Base-by-base conservation (phyloP, 2,797 vertebrate genomes). In the Crocodylus rhombifer region DNA sequence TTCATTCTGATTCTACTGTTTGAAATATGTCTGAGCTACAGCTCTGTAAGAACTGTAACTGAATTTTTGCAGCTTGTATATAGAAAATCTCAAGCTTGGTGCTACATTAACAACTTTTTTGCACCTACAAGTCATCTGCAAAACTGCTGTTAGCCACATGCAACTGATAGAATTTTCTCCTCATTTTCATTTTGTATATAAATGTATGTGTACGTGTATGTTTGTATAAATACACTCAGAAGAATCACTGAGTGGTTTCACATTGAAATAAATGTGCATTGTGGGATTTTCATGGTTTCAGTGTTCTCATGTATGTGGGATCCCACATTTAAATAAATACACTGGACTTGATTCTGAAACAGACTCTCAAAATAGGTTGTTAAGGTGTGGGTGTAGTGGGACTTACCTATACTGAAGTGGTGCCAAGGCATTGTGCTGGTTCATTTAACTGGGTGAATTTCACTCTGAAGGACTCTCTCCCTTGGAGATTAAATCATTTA, bases 11-110 rank as follows among this genome's bases (percentile, higher is more conserved):
- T 18, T 30, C 1, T 26, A 0, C 1, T 5, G 79, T 83, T 93
- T 61, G 89, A 89, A 91, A 30, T 0, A 2, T 51, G 1, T 18
- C 87, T 57, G 93, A 78, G 77, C 55, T 25, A 16, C 30, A 11
- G n/a, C 83, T 8, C 2, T 83, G n/a, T 9, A 9, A 0, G 7
- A 23, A 5, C 33, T 23, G 1, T 30, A 79, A 5, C 1, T 33
- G 82, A 60, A 0, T 0, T 10, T 0, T 1, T 0, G 3, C 20
- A 1, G 2, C 78, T 13, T 20, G 0, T 0, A 6, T 0, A 0
- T 2, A 63, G 0, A 58, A 71, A 6, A 26, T 1, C 1, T 2
- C 51, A 11, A 5, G 28, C 1, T 30, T 0, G 3, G 1, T 1
- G 51, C 71, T 42, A 56, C 0, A 0, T 23, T 2, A 2, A 28